Base-by-base conservation (phyloP, 2,797 vertebrate genomes). In the Sebastes alutus region DNA sequence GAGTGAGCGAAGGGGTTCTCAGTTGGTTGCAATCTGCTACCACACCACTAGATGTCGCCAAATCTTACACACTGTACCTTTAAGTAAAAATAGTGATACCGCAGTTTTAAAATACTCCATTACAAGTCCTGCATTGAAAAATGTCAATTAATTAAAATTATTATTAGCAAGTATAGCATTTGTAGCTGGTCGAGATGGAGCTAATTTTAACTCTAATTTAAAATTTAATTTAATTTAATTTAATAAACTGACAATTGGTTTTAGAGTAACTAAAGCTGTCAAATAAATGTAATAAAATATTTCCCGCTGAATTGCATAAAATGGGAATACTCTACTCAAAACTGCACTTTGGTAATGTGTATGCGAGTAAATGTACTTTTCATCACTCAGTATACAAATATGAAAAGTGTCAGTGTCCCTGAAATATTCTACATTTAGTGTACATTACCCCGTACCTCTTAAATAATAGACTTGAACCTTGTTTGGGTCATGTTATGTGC, bases 1-100 rank as follows among this genome's bases (percentile, higher is more conserved):
- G 38, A 42, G 38, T 42, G 38, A 42, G 38, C 5, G 0, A 0
- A 42, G 38, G 38, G 38, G 13, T 42, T 1, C 13, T 0, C 38
- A 42, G 38, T 42, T 42, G 13, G 38, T 42, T 42, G 38, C 38
- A 42, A 42, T 42, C 13, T 42, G 38, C 38, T 6, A 42, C 38
- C 38, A 42, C 38, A 42, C 13, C 38, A 16, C 13, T 42, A 42
- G 13, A 42, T 42, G 38, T 42, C 13, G 38, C 38, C 38, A 42
- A 42, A 42, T 42, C 38, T 0, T 42, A 46, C 42, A 18, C 42
- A 46, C 42, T 18, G 42, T 7, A 0, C 14, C 42, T 18, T 46
- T 46, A 46, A 20, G 18, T 42, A 30, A 63, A 38, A 22, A 18
- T 42, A 33, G n/a, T 23, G 9, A 63, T 6, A n/a, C 14, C 13